Conservation (phyloP, 2,888 invertebrate genomes). For the Operophtera brumata region DNA sequence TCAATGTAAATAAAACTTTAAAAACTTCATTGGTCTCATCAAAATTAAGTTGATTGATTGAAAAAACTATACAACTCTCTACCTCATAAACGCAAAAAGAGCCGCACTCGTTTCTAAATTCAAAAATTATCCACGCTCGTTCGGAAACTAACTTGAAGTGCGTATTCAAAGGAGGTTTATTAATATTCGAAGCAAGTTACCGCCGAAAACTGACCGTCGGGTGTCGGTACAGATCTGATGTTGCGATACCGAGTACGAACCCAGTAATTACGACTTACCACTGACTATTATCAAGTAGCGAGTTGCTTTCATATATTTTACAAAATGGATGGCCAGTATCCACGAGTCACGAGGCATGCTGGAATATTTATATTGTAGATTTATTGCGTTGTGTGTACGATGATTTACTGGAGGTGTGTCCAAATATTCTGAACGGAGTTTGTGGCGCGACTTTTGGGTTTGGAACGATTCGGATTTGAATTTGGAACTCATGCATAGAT, state of each 20-base stretch:
- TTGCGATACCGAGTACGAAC: conserved; percentile 64
- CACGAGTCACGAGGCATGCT: conserved; percentile 55
- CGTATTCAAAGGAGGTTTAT: conserved; percentile 32
- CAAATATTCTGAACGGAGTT: conserved; percentile 21
- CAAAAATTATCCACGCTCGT: conserved; percentile 44
- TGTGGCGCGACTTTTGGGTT: conserved; percentile 22
- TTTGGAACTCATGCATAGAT: background rate
- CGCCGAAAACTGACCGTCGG: conserved; percentile 55
- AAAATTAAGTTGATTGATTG: conserved; percentile 12
- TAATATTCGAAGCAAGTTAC: conserved; percentile 38
- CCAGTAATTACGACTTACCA: conserved; percentile 73
- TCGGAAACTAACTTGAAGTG: conserved; percentile 36
- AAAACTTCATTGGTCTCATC: background rate
- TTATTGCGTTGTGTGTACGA: conserved; percentile 61
- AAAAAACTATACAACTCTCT: background rate
- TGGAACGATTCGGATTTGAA: conserved; percentile 9
- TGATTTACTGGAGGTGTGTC: conserved; percentile 56
- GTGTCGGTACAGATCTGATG: conserved; percentile 63
- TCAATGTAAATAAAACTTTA: no score
- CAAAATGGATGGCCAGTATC: conserved; percentile 71
- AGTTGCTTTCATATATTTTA: conserved; percentile 77
- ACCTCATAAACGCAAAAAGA: conserved; percentile 16
- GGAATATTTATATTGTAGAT: conserved; percentile 78
- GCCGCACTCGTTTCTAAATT: conserved; percentile 45
- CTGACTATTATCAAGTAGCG: conserved; percentile 79